Base-by-base conservation (phyloP, 2,113 vertebrate genomes). In the Dunckerocampus dactyliophorus region DNA sequence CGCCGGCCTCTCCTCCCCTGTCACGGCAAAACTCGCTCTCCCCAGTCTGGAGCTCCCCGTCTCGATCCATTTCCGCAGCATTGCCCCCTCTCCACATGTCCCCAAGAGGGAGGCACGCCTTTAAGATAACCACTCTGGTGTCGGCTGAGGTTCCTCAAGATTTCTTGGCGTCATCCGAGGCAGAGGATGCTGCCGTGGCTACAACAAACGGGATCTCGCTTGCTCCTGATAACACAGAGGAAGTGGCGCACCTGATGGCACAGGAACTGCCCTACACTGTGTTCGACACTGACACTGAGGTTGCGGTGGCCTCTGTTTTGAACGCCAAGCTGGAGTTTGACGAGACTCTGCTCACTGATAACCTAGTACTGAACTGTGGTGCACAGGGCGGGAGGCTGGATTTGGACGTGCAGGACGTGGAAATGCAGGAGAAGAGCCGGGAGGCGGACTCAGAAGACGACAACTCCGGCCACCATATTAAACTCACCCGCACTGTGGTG, bases 281-380 rank as follows among this genome's bases (percentile, higher is more conserved):
- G 45, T 90, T 91, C 9, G 90, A 90, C 60, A 58, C 80, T 0
- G 90, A 90, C 68, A 75, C 89, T 0, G 92, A 92, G 67, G 90
- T 91, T 51, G 93, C 90, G 0, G 87, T 93, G 72, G 92, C 90
- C 3, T 92, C 91, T 1, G 86, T 93, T 84, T 79, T 95, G 48
- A 91, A 90, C 20, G 88, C 91, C 19, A 92, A 93, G 67, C 81
- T 93, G 37, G 93, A 93, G 48, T 93, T 95, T 22, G 93, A 93
- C 5, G 92, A 92, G 48, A 75, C 86, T 3, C 80, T 93, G 51
- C 88, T 94, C 34, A 83, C 79, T 0, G 92, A 93, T 65, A 91
- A 90, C 47, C 86, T 90, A 69, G 79, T 87, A 0, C 82, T 91
- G 56, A 80, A 85, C 54, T 90, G 87, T 7, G 82, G 77, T 24